Conservation (phyloP, 2,888 invertebrate genomes). For the Allophyes oxyacanthae region DNA sequence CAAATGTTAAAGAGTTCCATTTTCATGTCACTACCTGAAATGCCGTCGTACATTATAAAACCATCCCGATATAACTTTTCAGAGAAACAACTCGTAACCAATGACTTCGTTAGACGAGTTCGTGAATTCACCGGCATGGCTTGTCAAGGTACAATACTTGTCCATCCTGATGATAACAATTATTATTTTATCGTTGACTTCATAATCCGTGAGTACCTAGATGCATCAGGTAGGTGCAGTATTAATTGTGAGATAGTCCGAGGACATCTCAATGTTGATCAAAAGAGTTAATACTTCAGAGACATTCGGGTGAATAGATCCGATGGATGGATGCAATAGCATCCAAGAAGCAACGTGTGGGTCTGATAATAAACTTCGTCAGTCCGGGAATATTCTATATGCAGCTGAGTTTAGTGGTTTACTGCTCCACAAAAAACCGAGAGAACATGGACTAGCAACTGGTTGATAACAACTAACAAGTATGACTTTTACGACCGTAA, state of each 20-base stretch:
- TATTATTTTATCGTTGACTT: constrained; percentile 22
- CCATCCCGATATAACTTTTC: constrained; percentile 45
- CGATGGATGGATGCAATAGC: not conserved
- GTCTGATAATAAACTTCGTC: too few species aligned
- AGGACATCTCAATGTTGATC: constrained; percentile 1
- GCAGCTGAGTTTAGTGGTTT: too few species aligned
- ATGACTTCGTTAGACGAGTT: constrained; percentile 86
- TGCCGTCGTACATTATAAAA: constrained; percentile 10
- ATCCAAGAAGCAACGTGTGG: not conserved
- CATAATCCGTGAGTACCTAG: constrained; percentile 29
- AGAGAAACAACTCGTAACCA: constrained; percentile 50
- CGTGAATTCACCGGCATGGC: constrained; percentile 85
- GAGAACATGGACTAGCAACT: too few species aligned
- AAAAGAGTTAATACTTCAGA: not conserved
- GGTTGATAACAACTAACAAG: too few species aligned
- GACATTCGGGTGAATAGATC: too few species aligned
- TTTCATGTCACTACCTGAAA: too few species aligned
- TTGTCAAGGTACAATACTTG: constrained; percentile 81
- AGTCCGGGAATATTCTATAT: too few species aligned
- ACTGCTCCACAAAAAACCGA: too few species aligned
- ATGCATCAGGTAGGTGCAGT: constrained; percentile 16
- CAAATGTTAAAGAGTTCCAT: too few species aligned
- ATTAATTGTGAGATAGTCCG: constrained; percentile 5
- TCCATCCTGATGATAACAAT: constrained; percentile 25
- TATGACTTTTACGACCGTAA: too few species aligned